Evolutionary conservation across 2,797 vertebrate genomes (phyloP), one percentile per base, ranked within the genome.

Genomic region (Valencia hispanica): DNA sequence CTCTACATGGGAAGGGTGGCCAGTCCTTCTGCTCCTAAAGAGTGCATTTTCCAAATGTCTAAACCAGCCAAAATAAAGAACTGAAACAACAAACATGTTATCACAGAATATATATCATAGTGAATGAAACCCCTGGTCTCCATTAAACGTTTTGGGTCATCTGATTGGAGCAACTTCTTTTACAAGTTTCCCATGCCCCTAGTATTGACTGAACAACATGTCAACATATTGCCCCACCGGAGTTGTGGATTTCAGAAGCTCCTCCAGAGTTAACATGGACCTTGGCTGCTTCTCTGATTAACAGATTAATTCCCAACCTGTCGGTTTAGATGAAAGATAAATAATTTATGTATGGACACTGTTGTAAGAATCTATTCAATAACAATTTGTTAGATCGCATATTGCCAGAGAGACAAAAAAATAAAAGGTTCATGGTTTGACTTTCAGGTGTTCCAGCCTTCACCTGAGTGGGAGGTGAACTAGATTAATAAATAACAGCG

Each of bases 401-500:
- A 47, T 51, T 50, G 72, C 15, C 11, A 47, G 9, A 68, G 15
- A 30, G n/a, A 76, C 32, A 50, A 59, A 25, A 32, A 50, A 41
- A 15, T 47, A 34, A 47, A 11, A 43, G 43, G 73, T 30, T 34
- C 45, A 45, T 83, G 86, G 86, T 90, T 90, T 86, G 89, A 91
- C 82, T 92, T 91, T 84, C 68, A 81, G 78, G 63, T 47, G 74
- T 85, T 88, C 73, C 81, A 84, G 75, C 82, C 78, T 87, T 85
- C 81, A 84, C 86, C 75, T 57, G 80, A 91, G 76, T n/a, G 80
- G 77, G 74, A 81, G 85, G 77, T 3, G 72, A 84, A 86, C 79
- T 78, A 86, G 86, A 92, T 92, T 93, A 90, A 93, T 94, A 94
- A 92, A 93, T 93, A 92, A 92, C 89, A 91, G 88, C 87, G 85